phyloP scores from a whole-genome alignment of 2,888 invertebrate species.

The Diaperis boleti region DNA sequence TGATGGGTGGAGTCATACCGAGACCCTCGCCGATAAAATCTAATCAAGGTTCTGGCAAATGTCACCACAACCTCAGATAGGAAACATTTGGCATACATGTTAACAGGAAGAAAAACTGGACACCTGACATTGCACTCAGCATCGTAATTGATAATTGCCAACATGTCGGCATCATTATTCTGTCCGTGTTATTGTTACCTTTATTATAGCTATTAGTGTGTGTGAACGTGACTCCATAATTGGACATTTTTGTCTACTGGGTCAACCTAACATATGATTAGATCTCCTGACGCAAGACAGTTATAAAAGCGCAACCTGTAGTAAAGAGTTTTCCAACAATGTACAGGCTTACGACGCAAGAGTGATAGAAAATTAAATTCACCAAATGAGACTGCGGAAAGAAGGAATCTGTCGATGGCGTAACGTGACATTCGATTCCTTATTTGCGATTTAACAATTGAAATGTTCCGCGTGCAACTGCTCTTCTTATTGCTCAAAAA shows the following conservation, averaged over 20 bases:
- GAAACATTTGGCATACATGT: not conserved
- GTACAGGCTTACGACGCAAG: not conserved
- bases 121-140: not conserved
- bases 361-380: conserved; percentile 15
- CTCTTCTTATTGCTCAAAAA: not conserved
- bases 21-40: no score
- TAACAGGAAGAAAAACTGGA: not conserved
- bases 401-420: conserved; percentile 11
- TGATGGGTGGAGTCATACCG: no score
- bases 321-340: not conserved
- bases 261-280: conserved; percentile 17
- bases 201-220: conserved; percentile 27
- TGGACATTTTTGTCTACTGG: conserved; percentile 20
- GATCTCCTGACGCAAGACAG: conserved; percentile 5
- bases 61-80: not conserved
- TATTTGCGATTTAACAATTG: conserved; percentile 1
- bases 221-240: conserved; percentile 31
- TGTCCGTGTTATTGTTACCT: conserved; percentile 22
- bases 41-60: not conserved
- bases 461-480: not conserved
- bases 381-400: not conserved
- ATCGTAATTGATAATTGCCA: conserved; percentile 19
- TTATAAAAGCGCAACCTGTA: not conserved
- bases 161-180: conserved; percentile 20
- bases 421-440: not conserved